Evolutionary conservation across 2,888 invertebrate genomes (phyloP).

Genomic region (Drosophila buzzatii): DNA sequence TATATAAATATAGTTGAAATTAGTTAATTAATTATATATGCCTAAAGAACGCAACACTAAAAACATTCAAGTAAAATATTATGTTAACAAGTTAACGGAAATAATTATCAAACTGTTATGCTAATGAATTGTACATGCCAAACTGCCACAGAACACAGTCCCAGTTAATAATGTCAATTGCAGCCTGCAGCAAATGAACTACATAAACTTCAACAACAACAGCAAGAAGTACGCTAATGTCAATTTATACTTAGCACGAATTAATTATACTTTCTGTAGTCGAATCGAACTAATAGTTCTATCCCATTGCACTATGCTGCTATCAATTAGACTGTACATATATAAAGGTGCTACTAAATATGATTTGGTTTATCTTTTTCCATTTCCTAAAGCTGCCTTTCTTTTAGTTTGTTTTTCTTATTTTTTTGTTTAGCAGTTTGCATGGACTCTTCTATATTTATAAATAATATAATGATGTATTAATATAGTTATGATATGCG

Average conservation of each 20-base stretch:
- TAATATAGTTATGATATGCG: neutral
- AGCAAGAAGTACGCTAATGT: conserved; percentile 48
- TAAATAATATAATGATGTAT: neutral
- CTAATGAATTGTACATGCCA: conserved; percentile 51
- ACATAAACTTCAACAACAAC: conserved; percentile 35
- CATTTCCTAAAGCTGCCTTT: neutral
- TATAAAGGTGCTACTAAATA: neutral
- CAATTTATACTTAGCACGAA: conserved; percentile 14
- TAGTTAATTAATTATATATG: conserved; percentile 31
- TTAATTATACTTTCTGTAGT: conserved; percentile 14
- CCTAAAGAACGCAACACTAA: conserved; percentile 67
- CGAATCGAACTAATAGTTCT: neutral
- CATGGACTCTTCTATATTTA: conserved; percentile 9
- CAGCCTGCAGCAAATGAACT: conserved; percentile 48
- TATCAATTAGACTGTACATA: conserved; percentile 13
- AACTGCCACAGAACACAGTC: conserved; percentile 56
- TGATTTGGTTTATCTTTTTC: neutral
- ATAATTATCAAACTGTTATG: conserved; percentile 25
- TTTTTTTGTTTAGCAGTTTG: conserved; percentile 8
- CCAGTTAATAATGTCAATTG: conserved; percentile 49
- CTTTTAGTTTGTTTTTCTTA: neutral
- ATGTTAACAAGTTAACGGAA: conserved; percentile 34
- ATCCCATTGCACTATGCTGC: conserved; percentile 17
- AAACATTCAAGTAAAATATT: conserved; percentile 56
- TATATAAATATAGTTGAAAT: conserved; percentile 31